Evolutionary conservation across 2,113 vertebrate genomes (phyloP).

Genomic region (Gallinago undulata): DNA sequence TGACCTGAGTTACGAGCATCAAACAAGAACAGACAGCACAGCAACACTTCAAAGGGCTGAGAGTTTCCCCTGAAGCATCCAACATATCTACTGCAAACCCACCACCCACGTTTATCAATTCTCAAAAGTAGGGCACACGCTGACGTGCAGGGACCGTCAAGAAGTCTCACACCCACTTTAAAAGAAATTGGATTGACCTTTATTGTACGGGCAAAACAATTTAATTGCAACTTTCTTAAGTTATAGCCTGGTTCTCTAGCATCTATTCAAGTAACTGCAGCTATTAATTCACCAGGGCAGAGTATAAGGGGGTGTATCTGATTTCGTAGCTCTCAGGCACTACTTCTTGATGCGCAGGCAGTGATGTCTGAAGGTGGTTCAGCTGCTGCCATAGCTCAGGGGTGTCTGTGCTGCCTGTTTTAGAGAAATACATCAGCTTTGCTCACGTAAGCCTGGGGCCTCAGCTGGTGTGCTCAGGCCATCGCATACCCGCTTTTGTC

Average conservation of each 20-base stretch:
- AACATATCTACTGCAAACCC: background rate
- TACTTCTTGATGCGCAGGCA: background rate
- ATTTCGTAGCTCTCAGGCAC: background rate
- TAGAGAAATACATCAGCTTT: background rate
- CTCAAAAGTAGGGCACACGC: background rate
- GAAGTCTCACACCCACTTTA: background rate
- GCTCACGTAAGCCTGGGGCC: background rate
- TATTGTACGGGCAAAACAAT: background rate
- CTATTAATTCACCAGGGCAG: background rate
- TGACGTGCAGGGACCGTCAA: background rate
- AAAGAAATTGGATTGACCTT: background rate
- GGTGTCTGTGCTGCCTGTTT: background rate
- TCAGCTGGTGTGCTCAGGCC: background rate
- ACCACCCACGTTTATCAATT: background rate
- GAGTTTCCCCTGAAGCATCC: background rate
- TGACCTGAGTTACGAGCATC: background rate
- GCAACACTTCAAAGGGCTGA: background rate
- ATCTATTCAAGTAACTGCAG: background rate
- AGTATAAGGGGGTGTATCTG: accelerated
- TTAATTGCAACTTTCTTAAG: background rate
- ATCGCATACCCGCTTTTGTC: background rate
- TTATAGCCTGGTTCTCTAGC: background rate
- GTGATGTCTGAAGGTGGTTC: background rate
- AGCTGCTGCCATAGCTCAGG: background rate
- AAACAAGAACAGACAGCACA: background rate